Evolutionary conservation across 2,113 vertebrate genomes (phyloP).

Genomic region (Mobula hypostoma): DNA sequence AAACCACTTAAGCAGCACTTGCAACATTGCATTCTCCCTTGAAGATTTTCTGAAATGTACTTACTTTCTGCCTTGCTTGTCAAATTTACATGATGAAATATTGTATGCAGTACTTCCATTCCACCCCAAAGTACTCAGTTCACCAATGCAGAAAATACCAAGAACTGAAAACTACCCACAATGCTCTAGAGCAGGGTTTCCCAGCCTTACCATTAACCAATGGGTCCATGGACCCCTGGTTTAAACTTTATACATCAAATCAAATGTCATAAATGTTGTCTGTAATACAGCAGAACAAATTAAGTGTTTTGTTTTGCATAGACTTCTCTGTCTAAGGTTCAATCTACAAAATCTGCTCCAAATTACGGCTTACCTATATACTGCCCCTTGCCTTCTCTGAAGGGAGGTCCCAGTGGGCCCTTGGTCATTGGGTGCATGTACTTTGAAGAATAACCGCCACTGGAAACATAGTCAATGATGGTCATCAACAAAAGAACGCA

Average conservation of each 20-base stretch:
- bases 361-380: constrained; percentile 75
- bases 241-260: background rate
- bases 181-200: too few species aligned
- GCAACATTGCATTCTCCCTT: background rate
- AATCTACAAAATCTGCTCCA: constrained; percentile 33
- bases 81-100: background rate
- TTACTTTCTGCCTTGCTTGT: background rate
- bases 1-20: background rate
- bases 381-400: constrained; percentile 95
- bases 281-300: background rate
- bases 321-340: background rate
- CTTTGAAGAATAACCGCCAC: constrained; percentile 84
- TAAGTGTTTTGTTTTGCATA: background rate
- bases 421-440: constrained; percentile 97
- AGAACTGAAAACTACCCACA: background rate
- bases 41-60: background rate
- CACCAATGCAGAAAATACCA: background rate
- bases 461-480: constrained; percentile 47
- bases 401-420: constrained; percentile 88
- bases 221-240: too few species aligned
- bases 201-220: too few species aligned
- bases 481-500: constrained; percentile 51
- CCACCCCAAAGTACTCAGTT: too few species aligned
- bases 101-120: background rate
- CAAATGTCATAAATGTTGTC: background rate